Conservation (phyloP, 2,888 invertebrate species). For the Limnephilus lunatus region DNA sequence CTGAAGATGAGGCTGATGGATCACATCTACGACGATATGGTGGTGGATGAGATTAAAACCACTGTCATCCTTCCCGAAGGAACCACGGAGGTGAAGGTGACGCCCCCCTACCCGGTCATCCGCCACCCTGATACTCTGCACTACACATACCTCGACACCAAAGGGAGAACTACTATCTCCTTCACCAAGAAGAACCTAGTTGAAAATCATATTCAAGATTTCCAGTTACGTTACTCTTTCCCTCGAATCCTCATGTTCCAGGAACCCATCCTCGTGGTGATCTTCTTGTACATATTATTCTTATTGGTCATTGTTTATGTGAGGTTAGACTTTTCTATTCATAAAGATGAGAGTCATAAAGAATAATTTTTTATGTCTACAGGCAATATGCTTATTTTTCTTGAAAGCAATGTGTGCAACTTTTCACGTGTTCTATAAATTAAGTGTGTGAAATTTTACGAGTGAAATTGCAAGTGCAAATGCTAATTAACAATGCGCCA, state of each 20-base stretch:
- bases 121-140: constrained; percentile 86
- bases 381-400: constrained; percentile 3
- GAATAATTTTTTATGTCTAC: constrained; percentile 69
- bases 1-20: constrained; percentile 97
- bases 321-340: constrained; percentile 96
- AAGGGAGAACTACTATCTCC: constrained; percentile 92
- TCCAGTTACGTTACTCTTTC: constrained; percentile 93
- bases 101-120: constrained; percentile 88
- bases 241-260: constrained; percentile 91
- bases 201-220: constrained; percentile 97
- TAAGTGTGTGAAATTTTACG: not conserved
- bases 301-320: constrained; percentile 94
- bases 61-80: constrained; percentile 97
- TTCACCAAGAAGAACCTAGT: constrained; percentile 91
- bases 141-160: constrained; percentile 96
- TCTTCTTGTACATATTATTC: constrained; percentile 93
- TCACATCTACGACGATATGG: constrained; percentile 98
- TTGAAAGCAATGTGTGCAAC: not conserved
- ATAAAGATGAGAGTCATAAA: constrained; percentile 81
- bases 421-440: not conserved
- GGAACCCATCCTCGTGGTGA: constrained; percentile 93
- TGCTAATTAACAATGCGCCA: not conserved
- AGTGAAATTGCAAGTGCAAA: not conserved
- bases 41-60: constrained; percentile 91
- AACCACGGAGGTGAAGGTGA: constrained; percentile 87